Evolutionary conservation across 1,140 invertebrate genomes (phyloP).

Genomic region (Penaeus chinensis): DNA sequence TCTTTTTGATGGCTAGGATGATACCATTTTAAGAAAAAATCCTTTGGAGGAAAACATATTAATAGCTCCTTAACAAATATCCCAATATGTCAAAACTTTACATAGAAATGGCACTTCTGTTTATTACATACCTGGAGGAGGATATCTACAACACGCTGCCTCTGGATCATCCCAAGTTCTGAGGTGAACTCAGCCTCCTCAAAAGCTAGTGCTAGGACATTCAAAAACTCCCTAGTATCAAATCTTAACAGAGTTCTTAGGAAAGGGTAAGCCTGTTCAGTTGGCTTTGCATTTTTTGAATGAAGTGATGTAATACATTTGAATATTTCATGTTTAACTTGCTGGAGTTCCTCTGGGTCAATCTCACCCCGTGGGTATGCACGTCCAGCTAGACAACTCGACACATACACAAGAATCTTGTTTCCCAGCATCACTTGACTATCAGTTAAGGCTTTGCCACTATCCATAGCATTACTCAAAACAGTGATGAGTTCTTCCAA

Average conservation of each 20-base stretch:
- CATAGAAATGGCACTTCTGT: slow-evolving; percentile 68
- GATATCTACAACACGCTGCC: slow-evolving; percentile 85
- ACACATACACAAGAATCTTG: slow-evolving; percentile 90
- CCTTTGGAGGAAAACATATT: not conserved
- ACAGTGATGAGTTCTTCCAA: slow-evolving; percentile 81
- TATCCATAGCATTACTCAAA: slow-evolving; percentile 60
- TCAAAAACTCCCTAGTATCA: slow-evolving; percentile 89
- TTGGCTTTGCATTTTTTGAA: slow-evolving; percentile 75
- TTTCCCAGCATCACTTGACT: slow-evolving; percentile 78
- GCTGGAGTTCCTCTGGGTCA: slow-evolving; percentile 76
- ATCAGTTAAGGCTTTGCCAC: slow-evolving; percentile 65
- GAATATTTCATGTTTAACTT: slow-evolving; percentile 80
- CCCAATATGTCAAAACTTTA: not conserved
- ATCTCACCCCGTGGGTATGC: slow-evolving; percentile 90
- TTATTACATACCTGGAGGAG: slow-evolving; percentile 75
- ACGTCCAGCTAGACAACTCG: slow-evolving; percentile 91
- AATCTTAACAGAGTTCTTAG: slow-evolving; percentile 84
- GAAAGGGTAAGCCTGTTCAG: slow-evolving; percentile 83
- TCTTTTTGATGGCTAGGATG: not conserved
- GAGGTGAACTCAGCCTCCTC: slow-evolving; percentile 84
- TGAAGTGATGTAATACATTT: slow-evolving; percentile 73
- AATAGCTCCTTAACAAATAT: not conserved
- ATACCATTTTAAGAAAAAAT: too few species aligned
- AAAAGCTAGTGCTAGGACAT: slow-evolving; percentile 89
- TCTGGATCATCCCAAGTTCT: slow-evolving; percentile 79